Evolutionary conservation across 2,113 vertebrate genomes (phyloP).

Genomic region (Danionella cerebrum): DNA sequence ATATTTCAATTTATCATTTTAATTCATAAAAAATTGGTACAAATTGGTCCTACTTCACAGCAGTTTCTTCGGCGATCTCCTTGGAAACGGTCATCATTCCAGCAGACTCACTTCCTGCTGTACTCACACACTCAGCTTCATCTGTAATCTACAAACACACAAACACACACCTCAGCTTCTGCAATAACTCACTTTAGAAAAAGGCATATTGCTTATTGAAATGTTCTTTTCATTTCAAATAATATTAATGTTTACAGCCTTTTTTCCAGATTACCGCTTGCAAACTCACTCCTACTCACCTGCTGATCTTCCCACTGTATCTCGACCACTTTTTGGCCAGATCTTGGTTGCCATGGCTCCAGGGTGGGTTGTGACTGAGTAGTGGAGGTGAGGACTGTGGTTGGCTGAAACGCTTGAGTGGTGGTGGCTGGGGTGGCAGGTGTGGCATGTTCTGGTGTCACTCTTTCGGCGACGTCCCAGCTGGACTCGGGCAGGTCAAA

Average conservation of each 20-base stretch:
- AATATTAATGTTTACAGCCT: no score
- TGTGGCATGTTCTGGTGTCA: slow-evolving; percentile 55
- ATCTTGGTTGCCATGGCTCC: slow-evolving; percentile 82
- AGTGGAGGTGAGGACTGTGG: slow-evolving; percentile 54
- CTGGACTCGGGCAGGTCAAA: slow-evolving; percentile 47
- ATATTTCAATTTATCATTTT: background rate
- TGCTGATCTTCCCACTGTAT: slow-evolving; percentile 86
- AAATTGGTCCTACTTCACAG: slow-evolving; percentile 83
- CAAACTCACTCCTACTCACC: slow-evolving; percentile 53
- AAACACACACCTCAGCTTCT: slow-evolving; percentile 37
- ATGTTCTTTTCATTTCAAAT: no score
- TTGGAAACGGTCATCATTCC: slow-evolving; percentile 78
- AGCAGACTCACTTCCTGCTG: slow-evolving; percentile 76
- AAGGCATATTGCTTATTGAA: no score
- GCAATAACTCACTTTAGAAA: no score
- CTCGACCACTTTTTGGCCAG: slow-evolving; percentile 79
- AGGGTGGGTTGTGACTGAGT: slow-evolving; percentile 60
- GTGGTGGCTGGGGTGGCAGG: slow-evolving; percentile 59
- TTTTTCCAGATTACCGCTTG: background rate
- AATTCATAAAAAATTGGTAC: background rate
- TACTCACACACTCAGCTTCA: slow-evolving; percentile 39
- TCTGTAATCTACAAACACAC: slow-evolving; percentile 18
- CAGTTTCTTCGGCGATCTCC: slow-evolving; percentile 87
- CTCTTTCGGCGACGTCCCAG: slow-evolving; percentile 56
- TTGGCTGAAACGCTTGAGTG: slow-evolving; percentile 68